A percentile compares a stretch with the other conserved stretches of the same genome.
phyloP scores from a whole-genome alignment of 2,888 invertebrate genomes.

The Prosopocoilus inquinatus region DNA sequence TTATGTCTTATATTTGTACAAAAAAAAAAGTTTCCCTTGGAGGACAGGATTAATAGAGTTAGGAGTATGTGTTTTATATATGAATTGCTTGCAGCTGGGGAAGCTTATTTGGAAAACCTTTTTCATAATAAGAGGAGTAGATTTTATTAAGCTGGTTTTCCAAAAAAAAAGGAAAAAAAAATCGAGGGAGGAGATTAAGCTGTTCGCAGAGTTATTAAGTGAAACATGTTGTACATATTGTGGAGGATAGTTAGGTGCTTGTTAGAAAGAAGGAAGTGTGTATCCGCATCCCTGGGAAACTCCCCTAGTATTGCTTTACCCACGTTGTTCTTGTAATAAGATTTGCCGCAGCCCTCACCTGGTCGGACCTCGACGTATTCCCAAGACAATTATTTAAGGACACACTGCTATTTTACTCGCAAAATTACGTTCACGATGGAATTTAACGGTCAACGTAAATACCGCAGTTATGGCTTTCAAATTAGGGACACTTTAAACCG shows the following conservation, averaged over 20 bases:
- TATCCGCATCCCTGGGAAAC: slow-evolving; percentile 3
- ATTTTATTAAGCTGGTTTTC: too few relatives aligned
- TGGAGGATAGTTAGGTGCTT: slow-evolving; percentile 5
- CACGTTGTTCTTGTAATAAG: slow-evolving; percentile 34
- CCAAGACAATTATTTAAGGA: slow-evolving; percentile 37
- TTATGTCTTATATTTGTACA: slow-evolving; percentile 28
- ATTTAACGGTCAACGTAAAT: slow-evolving; percentile 32
- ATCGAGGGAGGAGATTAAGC: too few relatives aligned
- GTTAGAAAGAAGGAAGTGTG: slow-evolving; percentile 11
- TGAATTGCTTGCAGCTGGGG: slow-evolving; percentile 8
- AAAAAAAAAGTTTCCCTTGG: slow-evolving; percentile 26
- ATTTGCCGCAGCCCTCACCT: slow-evolving; percentile 39
- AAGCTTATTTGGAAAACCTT: too few relatives aligned
- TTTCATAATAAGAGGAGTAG: too few relatives aligned
- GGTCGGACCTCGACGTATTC: slow-evolving; percentile 36
- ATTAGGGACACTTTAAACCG: slow-evolving; percentile 17
- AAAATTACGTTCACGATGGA: slow-evolving; percentile 30
- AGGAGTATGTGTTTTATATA: slow-evolving; percentile 13
- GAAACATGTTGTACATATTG: too few relatives aligned
- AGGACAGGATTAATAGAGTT: slow-evolving; percentile 31
- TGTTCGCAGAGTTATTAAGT: too few relatives aligned
- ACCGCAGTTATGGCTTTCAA: slow-evolving; percentile 18
- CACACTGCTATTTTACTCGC: slow-evolving; percentile 32
- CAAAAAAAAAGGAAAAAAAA: too few relatives aligned
- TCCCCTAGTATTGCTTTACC: slow-evolving; percentile 4